These are phyloP conservation scores for Bombus huntii DNA, from an alignment of 1,140 invertebrate genomes.

Conservation along the genomic window DNA sequence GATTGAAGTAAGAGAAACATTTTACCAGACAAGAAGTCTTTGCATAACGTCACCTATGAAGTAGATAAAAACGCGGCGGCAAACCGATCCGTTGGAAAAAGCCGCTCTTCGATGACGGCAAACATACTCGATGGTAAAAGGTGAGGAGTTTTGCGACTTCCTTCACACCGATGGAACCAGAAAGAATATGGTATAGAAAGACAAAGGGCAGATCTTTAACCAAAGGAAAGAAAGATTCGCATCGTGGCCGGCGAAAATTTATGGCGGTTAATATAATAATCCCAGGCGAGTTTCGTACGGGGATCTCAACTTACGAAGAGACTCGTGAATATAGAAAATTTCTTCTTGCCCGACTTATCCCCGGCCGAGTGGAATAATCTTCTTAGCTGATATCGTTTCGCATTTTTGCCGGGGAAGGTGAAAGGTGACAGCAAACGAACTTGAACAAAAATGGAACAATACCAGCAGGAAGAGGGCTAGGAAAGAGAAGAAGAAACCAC, in stretches of 20 bases:
- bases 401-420: not conserved
- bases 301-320: not conserved
- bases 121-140: not conserved
- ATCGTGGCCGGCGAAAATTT: not conserved
- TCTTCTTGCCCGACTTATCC: not conserved
- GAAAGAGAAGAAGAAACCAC: no score
- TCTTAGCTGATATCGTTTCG: conserved; percentile 19
- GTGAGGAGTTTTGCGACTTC: not conserved
- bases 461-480: no score
- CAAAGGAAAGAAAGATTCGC: not conserved
- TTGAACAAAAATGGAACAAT: not conserved
- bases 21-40: conserved; percentile 2
- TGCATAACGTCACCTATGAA: not conserved
- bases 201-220: not conserved
- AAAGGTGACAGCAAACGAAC: not conserved
- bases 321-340: not conserved
- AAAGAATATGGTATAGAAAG: not conserved
- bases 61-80: not conserved
- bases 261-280: conserved; percentile 12
- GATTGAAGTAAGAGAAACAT: conserved; percentile 17
- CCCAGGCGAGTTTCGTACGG: not conserved
- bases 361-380: conserved; percentile 28
- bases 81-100: not conserved
- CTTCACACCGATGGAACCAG: not conserved
- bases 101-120: conserved; percentile 7